Evolutionary conservation across 1,140 invertebrate species (phyloP).

Genomic region (Globodera rostochiensis): DNA sequence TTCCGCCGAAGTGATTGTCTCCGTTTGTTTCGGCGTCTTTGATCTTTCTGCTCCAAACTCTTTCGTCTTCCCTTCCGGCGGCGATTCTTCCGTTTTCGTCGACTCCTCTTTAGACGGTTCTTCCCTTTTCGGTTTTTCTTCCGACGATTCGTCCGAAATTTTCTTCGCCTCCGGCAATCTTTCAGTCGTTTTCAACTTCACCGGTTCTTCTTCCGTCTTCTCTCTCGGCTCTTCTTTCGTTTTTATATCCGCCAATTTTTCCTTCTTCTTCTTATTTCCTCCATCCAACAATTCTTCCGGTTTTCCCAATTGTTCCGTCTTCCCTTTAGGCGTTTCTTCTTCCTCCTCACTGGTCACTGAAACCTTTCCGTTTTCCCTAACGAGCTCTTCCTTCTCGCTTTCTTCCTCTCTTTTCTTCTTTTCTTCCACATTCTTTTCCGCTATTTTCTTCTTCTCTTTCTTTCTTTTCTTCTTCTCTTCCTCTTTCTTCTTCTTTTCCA

Average conservation of each 20-base stretch:
- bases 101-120: neutral
- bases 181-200: neutral
- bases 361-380: neutral
- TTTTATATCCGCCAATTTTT: neutral
- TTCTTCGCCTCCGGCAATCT: neutral
- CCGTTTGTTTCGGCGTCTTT: neutral
- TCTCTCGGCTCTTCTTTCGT: constrained; percentile 1
- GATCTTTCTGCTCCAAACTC: neutral
- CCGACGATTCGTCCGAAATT: neutral
- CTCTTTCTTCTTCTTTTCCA: neutral
- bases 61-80: neutral
- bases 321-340: neutral
- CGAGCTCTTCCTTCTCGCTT: neutral
- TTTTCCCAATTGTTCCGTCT: neutral
- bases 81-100: neutral
- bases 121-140: constrained; percentile 6
- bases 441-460: neutral
- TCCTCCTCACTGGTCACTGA: constrained; percentile 1
- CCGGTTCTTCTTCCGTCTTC: neutral
- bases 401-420: neutral
- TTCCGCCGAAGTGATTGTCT: neutral
- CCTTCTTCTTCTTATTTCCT: constrained; percentile 5
- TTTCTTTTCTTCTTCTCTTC: neutral
- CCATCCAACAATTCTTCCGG: neutral
- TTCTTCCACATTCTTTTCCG: neutral